A percentile compares a stretch with the other conserved stretches of the same genome.
Conservation (phyloP, 2,888 invertebrate genomes). For the Acleris sparsana region DNA sequence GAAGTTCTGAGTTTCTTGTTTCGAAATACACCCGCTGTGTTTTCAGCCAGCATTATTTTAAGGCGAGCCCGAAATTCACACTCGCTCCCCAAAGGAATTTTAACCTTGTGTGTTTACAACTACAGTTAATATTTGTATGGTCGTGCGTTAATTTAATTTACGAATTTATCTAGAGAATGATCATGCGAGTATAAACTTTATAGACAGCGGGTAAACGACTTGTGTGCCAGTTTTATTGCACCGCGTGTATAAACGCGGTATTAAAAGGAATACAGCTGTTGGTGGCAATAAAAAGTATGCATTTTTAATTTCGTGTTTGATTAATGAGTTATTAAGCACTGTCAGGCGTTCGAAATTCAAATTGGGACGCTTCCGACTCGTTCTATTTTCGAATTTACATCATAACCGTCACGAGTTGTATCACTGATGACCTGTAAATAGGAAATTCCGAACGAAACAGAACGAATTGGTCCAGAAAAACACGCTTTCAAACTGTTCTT, state of each 20-base stretch:
- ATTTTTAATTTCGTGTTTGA: conserved; percentile 27
- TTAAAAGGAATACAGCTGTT: conserved; percentile 41
- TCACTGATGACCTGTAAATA: too few relatives aligned
- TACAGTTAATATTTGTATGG: conserved; percentile 53
- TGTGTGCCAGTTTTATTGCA: conserved; percentile 56
- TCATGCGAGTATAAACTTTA: conserved; percentile 79
- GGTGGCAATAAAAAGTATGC: conserved; percentile 23
- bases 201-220: conserved; percentile 71
- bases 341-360: neutral
- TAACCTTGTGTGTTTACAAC: conserved; percentile 47
- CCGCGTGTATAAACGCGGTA: conserved; percentile 49
- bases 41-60: conserved; percentile 66
- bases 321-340: conserved; percentile 10
- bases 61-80: conserved; percentile 61
- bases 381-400: too few relatives aligned
- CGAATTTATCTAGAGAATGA: conserved; percentile 79
- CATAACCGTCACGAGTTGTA: too few relatives aligned
- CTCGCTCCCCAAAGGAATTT: conserved; percentile 39
- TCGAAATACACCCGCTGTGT: neutral
- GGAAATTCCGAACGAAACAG: neutral
- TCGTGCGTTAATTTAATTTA: conserved; percentile 69
- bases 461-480: neutral
- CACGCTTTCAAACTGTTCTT: neutral
- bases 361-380: neutral
- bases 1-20: neutral